These are phyloP conservation scores for Coleophora flavipennella DNA, from an alignment of 2,888 invertebrate genomes.

Conservation along the genomic window DNA sequence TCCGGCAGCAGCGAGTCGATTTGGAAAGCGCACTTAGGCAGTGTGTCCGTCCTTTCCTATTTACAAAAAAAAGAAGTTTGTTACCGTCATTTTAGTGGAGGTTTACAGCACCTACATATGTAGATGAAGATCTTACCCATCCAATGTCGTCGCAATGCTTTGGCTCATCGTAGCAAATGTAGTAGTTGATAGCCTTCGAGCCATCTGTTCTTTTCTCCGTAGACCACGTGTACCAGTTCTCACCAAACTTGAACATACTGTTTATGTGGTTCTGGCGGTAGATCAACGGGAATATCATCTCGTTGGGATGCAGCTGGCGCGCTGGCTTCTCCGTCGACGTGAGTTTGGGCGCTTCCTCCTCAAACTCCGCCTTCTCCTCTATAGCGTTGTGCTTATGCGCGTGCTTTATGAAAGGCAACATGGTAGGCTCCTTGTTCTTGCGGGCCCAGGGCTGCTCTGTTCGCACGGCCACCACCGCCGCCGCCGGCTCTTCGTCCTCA, in stretches of 20 bases:
- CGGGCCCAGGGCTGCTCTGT: slow-evolving; percentile 34
- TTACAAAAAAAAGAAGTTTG: background rate
- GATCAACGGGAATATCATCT: slow-evolving; percentile 56
- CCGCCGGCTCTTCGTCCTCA: slow-evolving; percentile 36
- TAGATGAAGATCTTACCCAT: slow-evolving; percentile 39
- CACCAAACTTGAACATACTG: slow-evolving; percentile 63
- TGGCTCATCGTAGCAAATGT: slow-evolving; percentile 59
- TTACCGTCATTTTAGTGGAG: no score
- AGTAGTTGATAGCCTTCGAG: slow-evolving; percentile 50
- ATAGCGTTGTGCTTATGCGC: slow-evolving; percentile 21
- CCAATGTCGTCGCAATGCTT: slow-evolving; percentile 61
- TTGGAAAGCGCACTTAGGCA: slow-evolving; percentile 59
- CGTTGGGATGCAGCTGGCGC: slow-evolving; percentile 48
- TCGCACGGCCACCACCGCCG: slow-evolving; percentile 6
- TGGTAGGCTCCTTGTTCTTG: slow-evolving; percentile 28
- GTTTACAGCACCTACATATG: background rate
- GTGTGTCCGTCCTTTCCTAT: slow-evolving; percentile 49
- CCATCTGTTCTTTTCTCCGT: slow-evolving; percentile 52
- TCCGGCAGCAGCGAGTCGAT: slow-evolving; percentile 54
- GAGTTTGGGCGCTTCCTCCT: slow-evolving; percentile 33
- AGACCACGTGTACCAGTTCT: slow-evolving; percentile 65
- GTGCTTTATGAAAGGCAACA: slow-evolving; percentile 42
- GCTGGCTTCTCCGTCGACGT: slow-evolving; percentile 34
- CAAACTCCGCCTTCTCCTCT: slow-evolving; percentile 32
- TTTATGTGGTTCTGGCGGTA: slow-evolving; percentile 56